These are phyloP conservation scores for Sarcophaga subvicina DNA, from an alignment of 2,888 invertebrate species.

Conservation along the genomic window DNA sequence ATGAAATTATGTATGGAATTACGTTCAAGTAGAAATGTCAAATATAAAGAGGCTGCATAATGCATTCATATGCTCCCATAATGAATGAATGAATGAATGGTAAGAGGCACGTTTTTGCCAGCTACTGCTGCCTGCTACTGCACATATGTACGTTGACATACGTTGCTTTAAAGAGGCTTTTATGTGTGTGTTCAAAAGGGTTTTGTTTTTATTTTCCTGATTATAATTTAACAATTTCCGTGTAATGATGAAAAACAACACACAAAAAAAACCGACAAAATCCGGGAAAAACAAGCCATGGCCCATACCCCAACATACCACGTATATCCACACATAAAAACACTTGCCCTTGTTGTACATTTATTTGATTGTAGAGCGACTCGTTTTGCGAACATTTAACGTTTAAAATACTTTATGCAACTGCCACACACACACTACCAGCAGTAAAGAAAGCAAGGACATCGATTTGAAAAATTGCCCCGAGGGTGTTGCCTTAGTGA, in stretches of 20 bases:
- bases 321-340: constrained; percentile 2
- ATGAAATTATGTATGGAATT: constrained; percentile 66
- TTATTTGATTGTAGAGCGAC: constrained; percentile 54
- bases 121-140: background rate
- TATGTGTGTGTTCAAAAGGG: constrained; percentile 12
- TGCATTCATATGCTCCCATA: too few relatives aligned
- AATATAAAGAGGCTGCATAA: constrained; percentile 40
- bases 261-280: background rate
- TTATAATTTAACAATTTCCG: constrained; percentile 62
- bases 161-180: constrained; percentile 21
- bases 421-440: background rate
- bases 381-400: constrained; percentile 58
- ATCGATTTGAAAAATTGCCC: background rate
- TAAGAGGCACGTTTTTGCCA: too few relatives aligned
- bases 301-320: too few relatives aligned
- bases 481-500: constrained; percentile 66
- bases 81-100: too few relatives aligned
- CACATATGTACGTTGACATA: background rate
- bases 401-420: constrained; percentile 31
- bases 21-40: constrained; percentile 63
- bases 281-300: background rate
- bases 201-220: constrained; percentile 37
- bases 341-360: constrained; percentile 58
- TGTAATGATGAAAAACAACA: constrained; percentile 4
- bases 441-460: too few relatives aligned